Base-by-base conservation (phyloP, 2,888 invertebrate species). In the Pocota personata region DNA sequence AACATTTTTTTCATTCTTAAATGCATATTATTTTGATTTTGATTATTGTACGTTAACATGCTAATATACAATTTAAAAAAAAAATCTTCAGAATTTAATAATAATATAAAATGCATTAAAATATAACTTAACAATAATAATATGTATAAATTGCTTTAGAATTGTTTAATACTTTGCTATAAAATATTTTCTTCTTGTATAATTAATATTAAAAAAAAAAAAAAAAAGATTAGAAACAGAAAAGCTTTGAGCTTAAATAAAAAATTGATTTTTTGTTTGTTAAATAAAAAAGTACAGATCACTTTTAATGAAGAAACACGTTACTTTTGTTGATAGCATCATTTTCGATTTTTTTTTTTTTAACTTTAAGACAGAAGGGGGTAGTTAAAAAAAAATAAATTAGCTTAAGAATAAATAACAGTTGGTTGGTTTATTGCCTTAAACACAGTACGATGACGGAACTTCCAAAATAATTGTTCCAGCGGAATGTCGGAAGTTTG, bases 401-500 rank as follows among this genome's bases (percentile, higher is more conserved):
- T 57, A 66, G 66, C 80, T 76, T 86, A 86, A 80, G 76, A 76
- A 30, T 86, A 86, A 86, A 86, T 86, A 86, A 86, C 86, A 83
- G 43, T 57, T 72, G 12, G 24, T 66, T 71, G 62, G 50, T 52
- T 30, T 30, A 37, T 57, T 14, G 27, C 12, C 24, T 86, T 88
- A 92, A 80, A 90, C 89, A 87, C 92, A 92, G 82, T 92, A 92
- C 10, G 91, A 88, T n/a, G 92, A 88, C 60, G 93, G 92, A 72
- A 93, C 92, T 88, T 93, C 92, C 77, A 91, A 91, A 69, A 92
- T 91, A 35, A 93, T 92, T 52, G 90, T 90, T 78, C 90, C 90
- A 37, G 90, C 89, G 82, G 91, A 89, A 89, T 91, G 89, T 87
- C 91, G 89, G 87, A 93, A 93, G 79, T 88, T 90, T 7, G 92